Percentiles rank a stretch among this genome's conserved stretches.
phyloP scores from a whole-genome alignment of 2,113 vertebrate genomes.

The Ondatra zibethicus region DNA sequence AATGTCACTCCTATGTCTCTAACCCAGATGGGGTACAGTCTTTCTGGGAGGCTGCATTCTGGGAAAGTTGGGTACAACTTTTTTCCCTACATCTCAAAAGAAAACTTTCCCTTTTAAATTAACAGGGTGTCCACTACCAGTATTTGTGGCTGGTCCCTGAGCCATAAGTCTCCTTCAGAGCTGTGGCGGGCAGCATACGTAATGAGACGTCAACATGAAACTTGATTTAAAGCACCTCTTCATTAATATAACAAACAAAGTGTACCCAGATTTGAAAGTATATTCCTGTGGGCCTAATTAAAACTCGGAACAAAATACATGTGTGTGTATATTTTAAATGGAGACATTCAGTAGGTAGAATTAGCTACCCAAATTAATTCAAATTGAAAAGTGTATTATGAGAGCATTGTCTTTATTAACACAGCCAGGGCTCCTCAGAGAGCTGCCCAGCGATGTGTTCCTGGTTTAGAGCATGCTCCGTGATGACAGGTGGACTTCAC shows the following conservation, averaged over 20 bases:
- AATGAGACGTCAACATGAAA: constrained; percentile 69
- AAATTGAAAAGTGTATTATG: constrained; percentile 14
- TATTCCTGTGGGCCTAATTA: constrained; percentile 80
- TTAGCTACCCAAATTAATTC: constrained; percentile 63
- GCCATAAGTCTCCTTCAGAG: constrained; percentile 70
- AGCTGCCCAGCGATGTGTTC: neutral
- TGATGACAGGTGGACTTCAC: neutral
- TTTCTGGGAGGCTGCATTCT: rapidly evolving
- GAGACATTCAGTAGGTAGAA: constrained; percentile 72
- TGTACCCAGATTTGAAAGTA: constrained; percentile 75
- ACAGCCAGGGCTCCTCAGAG: neutral
- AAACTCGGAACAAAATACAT: constrained; percentile 74
- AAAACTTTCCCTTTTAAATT: constrained; percentile 66
- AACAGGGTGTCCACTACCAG: constrained; percentile 49
- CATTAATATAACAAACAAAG: constrained; percentile 80
- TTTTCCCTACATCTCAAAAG: constrained; percentile 21
- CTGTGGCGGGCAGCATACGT: constrained; percentile 54
- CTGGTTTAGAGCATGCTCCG: neutral
- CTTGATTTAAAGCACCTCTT: constrained; percentile 79
- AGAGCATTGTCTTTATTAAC: neutral
- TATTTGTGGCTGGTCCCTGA: constrained; percentile 70
- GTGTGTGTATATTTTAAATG: constrained; percentile 76
- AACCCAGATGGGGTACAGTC: rapidly evolving
- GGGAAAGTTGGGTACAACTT: neutral
- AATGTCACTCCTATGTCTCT: rapidly evolving